A percentile compares a stretch with the other conserved stretches of the same genome.
phyloP scores from a whole-genome alignment of 2,797 vertebrate species.

The Hylomyscus alleni region DNA sequence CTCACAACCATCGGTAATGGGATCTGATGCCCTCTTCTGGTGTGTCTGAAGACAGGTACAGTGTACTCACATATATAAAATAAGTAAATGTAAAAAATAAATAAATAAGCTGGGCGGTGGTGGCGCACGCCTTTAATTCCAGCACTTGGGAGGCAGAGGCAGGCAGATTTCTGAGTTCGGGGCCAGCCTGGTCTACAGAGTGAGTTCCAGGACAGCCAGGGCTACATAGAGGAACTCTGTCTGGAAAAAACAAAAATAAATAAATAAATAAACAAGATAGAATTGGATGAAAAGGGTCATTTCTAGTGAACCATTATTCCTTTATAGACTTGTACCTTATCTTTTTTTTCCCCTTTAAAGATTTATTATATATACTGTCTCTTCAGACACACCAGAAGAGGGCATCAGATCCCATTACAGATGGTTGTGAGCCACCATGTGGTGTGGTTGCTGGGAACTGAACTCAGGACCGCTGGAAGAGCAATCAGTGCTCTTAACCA shows the following conservation, averaged over 20 bases:
- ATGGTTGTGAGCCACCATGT: background rate
- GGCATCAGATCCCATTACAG: background rate
- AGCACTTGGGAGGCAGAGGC: no score
- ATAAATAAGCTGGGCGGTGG: no score
- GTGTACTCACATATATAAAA: no score
- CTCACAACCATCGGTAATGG: no score
- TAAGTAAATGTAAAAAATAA: background rate
- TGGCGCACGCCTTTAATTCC: no score
- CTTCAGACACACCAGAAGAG: background rate
- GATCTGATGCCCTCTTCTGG: no score
- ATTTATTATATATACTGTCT: background rate
- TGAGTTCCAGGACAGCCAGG: no score
- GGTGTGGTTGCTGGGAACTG: background rate
- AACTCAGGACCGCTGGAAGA: background rate
- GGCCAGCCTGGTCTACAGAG: no score
- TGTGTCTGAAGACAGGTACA: no score
- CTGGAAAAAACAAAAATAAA: no score
- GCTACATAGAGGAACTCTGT: no score
- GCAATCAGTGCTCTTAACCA: background rate
- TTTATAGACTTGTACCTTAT: constrained; percentile 44
- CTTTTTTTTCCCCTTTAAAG: background rate
- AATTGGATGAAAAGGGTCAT: constrained; percentile 21
- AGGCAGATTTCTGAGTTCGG: no score
- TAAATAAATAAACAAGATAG: background rate
- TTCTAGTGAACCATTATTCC: constrained; percentile 26